Evolutionary conservation across 2,888 invertebrate genomes (phyloP).

Genomic region (Diaphora mendica): DNA sequence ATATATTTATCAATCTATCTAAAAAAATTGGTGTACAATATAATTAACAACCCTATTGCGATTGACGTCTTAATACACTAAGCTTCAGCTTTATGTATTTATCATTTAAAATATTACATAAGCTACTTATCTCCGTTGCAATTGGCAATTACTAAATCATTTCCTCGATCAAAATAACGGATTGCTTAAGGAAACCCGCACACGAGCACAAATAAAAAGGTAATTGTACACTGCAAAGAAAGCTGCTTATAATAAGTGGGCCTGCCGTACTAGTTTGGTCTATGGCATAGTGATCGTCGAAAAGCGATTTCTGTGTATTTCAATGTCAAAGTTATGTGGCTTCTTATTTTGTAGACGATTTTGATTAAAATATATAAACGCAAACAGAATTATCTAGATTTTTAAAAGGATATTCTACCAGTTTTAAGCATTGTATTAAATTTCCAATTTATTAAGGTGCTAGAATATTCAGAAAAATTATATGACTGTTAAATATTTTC

Average conservation of each 20-base stretch:
- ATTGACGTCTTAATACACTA: neutral
- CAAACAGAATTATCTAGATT: neutral
- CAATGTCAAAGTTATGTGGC: neutral
- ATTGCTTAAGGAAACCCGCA: constrained; percentile 37
- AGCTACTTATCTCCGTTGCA: neutral
- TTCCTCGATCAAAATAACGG: constrained; percentile 47
- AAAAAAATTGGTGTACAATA: too few relatives aligned
- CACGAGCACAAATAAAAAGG: constrained; percentile 45
- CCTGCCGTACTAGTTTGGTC: constrained; percentile 48
- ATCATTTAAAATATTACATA: neutral
- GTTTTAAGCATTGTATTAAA: neutral
- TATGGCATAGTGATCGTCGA: constrained; percentile 21
- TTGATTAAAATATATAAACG: neutral
- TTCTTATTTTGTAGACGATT: neutral
- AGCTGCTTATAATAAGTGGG: constrained; percentile 67
- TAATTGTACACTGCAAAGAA: constrained; percentile 69
- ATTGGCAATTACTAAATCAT: constrained; percentile 21
- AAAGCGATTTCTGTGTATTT: neutral
- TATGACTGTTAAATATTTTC: neutral
- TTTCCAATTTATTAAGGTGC: too few relatives aligned
- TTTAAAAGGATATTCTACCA: neutral
- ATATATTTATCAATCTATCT: too few relatives aligned
- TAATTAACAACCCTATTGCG: neutral
- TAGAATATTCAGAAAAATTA: neutral
- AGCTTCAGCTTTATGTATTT: neutral